Conservation (phyloP, 2,888 invertebrate species). For the Deilephila elpenor region DNA sequence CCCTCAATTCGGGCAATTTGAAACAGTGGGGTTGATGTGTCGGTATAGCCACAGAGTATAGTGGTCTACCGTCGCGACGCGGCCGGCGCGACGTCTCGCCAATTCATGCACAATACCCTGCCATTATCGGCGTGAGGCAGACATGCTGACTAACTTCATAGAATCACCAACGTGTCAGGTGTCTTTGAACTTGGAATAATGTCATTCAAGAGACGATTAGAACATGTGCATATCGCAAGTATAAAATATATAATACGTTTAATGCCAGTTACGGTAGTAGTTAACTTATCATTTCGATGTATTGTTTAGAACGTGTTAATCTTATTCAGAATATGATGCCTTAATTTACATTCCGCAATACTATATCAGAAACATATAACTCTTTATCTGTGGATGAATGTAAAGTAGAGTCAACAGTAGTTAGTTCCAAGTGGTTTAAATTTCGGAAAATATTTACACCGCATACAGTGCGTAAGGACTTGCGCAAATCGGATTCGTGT, state of each 20-base stretch:
- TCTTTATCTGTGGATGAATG: too few relatives aligned
- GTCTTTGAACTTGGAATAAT: constrained; percentile 24
- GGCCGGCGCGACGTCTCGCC: constrained; percentile 47
- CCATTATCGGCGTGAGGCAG: background rate
- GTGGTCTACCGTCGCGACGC: constrained; percentile 47
- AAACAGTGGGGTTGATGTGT: constrained; percentile 41
- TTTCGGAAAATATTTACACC: background rate
- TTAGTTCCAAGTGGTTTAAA: background rate
- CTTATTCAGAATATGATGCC: too few relatives aligned
- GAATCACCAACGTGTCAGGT: constrained; percentile 26
- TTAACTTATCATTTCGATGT: too few relatives aligned
- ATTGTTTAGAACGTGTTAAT: too few relatives aligned
- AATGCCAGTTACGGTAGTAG: too few relatives aligned
- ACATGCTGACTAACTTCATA: constrained; percentile 21
- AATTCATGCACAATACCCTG: constrained; percentile 26
- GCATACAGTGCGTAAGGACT: constrained; percentile 57
- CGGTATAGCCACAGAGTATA: constrained; percentile 38
- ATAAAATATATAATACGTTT: too few relatives aligned
- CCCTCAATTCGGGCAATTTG: constrained; percentile 6
- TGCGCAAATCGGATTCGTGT: constrained; percentile 66
- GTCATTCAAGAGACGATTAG: background rate
- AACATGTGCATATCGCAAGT: too few relatives aligned
- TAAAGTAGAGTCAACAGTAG: background rate
- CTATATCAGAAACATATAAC: too few relatives aligned
- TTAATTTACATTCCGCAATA: too few relatives aligned